Base-by-base conservation (phyloP, 2,797 vertebrate genomes). In the Chloroceryle inda region DNA sequence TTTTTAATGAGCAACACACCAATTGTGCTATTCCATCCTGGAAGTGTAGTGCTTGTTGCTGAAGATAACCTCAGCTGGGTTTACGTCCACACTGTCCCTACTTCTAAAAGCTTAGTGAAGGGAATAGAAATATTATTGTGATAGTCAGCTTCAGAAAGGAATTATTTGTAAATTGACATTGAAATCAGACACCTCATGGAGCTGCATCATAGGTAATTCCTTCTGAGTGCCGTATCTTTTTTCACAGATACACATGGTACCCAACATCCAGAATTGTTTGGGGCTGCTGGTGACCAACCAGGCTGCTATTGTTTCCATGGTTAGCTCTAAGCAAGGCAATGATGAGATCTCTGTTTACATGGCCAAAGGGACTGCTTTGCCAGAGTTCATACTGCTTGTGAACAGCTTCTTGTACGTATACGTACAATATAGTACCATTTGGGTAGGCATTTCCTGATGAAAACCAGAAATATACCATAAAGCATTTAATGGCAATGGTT, bases 401-500 rank as follows among this genome's bases (percentile, higher is more conserved):
- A 86, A 64, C 78, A 96, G 86, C 13, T 95, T 93, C 91, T 84
- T 96, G 85, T 89, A 92, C 52, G 66, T 91, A 42, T 50, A 81
- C 55, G 71, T 90, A 88, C 80, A 84, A 96, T 29, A 42, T 4
- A 72, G 52, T 44, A 77, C 50, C 55, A 62, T 95, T 75, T 89
- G 90, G 97, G 97, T 56, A 95, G 94, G 91, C 73, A 95, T 96
- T 97, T 97, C 72, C 90, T 95, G 84, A 94, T 92, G 87, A 85
- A 97, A 97, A 94, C 74, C 83, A 97, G 83, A 94, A 96, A 98
- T 96, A 95, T 23, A 95, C 42, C 72, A 73, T 37, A 35, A 95
- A 95, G 74, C 89, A 95, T 93, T 95, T 97, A 96, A 96, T 95
- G 97, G 96, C 97, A 85, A 89, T 96, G 82, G 93, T 89, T 92